Evolutionary conservation across 2,113 vertebrate genomes (phyloP), one percentile per base, ranked within the genome.

Genomic region (Mystacornis crossleyi): DNA sequence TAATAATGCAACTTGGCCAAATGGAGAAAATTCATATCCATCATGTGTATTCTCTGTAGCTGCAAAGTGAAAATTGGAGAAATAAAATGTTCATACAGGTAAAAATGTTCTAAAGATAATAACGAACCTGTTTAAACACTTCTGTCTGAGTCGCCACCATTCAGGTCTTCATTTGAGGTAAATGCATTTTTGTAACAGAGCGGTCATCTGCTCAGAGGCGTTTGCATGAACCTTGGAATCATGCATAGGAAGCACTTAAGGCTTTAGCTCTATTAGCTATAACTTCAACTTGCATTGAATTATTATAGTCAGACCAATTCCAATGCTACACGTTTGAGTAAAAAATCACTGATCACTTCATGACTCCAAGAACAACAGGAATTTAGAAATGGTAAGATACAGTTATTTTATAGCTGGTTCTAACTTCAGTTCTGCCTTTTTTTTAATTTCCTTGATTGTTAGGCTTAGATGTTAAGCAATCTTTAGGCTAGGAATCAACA

Each of bases 1-100:
- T 84, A 93, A 93, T 90, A 92, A 94, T 77, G 64, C 36, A n/a
- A 33, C 50, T 85, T 62, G 38, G 54, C 33, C 84, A 92, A 92
- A 95, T 20, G 21, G 51, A 86, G 75, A 89, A 90, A 86, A 88
- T 50, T 69, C 9, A 1, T 20, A 81, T 57, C 73, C 36, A 77
- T 73, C 64, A 55, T 42, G 16, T 38, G 29, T 81, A 71, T 54
- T 66, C 80, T 71, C 18, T 42, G 42, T 83, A 84, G 55, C 13
- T 72, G 62, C 23, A 79, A 86, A 81, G 38, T 19, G 33, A 94
- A 97, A 81, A 91, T 7, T 38, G 10, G 31, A 87, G 20, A 51
- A 55, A 64, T 12, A 77, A 88, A 86, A 83, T 10, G n/a, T 36
- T 71, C 47, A 64, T 34, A 45, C 51, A 81, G 43, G 80, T 54